Percentiles rank a stretch among this genome's conserved stretches.
Conservation (phyloP, 2,113 vertebrate genomes). For the Rhinopithecus roxellana region DNA sequence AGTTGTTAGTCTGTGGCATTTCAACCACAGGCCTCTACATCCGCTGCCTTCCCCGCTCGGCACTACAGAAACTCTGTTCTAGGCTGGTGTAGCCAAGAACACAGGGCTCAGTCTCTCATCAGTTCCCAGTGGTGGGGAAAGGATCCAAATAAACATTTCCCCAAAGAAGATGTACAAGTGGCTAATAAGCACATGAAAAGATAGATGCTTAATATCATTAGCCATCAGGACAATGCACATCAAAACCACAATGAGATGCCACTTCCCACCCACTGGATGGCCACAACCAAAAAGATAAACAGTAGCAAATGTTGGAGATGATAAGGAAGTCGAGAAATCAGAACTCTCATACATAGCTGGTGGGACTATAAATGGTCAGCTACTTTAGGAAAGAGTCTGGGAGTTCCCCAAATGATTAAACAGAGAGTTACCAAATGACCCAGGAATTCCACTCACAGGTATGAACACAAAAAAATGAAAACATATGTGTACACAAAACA, state of each 20-base stretch:
- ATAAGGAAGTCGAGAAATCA: neutral
- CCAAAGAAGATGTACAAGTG: neutral
- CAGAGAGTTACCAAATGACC: neutral
- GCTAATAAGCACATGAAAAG: neutral
- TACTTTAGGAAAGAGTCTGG: neutral
- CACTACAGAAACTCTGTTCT: neutral
- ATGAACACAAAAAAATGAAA: neutral
- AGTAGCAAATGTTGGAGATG: neutral
- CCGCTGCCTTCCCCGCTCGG: neutral
- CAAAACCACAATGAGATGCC: neutral
- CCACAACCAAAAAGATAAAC: neutral
- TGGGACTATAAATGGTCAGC: neutral
- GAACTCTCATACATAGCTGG: neutral
- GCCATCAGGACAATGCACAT: neutral
- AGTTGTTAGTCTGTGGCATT: neutral
- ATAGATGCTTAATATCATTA: neutral
- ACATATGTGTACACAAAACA: neutral
- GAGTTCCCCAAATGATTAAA: neutral
- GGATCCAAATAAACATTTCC: neutral
- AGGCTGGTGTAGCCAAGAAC: neutral
- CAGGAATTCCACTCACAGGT: neutral
- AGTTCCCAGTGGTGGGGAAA: neutral
- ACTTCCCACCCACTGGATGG: neutral
- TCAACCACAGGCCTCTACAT: neutral
- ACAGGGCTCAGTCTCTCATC: neutral